Base-by-base conservation (phyloP, 23 tunicate species). In the Styela plicata region DNA sequence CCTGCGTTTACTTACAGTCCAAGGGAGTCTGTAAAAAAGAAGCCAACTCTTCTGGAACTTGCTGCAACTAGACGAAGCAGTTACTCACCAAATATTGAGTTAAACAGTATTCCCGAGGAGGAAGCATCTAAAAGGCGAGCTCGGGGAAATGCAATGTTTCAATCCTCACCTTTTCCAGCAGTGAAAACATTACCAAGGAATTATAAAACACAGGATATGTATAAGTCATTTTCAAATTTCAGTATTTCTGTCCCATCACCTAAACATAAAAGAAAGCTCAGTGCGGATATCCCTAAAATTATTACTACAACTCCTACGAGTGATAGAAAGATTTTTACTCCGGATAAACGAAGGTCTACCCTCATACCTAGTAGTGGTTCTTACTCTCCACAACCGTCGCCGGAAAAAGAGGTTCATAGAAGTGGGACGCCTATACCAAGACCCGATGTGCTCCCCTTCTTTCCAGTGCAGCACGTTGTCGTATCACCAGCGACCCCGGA, bases 141-240 rank as follows among this genome's bases (percentile, higher is more conserved):
- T 71, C 34, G 81, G 13, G 81, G 66, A 16, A 76, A 76, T 29
- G 81, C 66, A 76, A 25, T 27, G 31, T 76, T 76, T 44, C 37
- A 24, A 22, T 76, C 81, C 13, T 25, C n/a, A 33, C 81, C 81
- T 71, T 5, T 16, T 34, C 13, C 36, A 19, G 17, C 13, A 3
- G 32, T 71, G 20, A 71, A 34, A 21, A 26, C 77, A 28, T 7
- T 71, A 3, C 77, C 77, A 3, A 33, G 77, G 36, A 71, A 71
- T 32, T 71, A 30, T 71, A 33, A 44, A 44, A 44, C 57, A 44
- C 7, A 44, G 10, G 57, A 44, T 13, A 44, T 44, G 57, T 13
- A 7, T 13, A 44, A 7, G 7, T 13, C 10, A 13, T 44, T 13
- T 7, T 5, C 10, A 13, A 44, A 13, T 44, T 13, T 44, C 13